Percentiles rank a stretch among this genome's conserved stretches.
phyloP scores from a whole-genome alignment of 2,797 vertebrate species.

The Enteromius viviparus region DNA sequence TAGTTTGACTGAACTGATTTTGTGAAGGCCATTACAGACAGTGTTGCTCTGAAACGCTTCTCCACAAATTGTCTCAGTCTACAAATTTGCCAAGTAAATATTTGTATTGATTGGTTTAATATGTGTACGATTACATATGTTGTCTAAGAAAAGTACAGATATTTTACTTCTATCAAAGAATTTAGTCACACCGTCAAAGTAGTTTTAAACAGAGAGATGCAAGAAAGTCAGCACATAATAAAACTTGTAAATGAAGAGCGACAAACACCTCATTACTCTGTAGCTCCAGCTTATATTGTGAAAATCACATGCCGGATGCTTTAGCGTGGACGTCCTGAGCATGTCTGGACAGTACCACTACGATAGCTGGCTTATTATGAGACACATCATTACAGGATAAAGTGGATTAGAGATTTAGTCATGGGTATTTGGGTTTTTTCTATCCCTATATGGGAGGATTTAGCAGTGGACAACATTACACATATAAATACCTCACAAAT shows the following conservation, averaged over 20 bases:
- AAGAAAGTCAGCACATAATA: neutral
- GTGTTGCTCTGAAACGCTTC: too few relatives aligned
- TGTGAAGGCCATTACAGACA: too few relatives aligned
- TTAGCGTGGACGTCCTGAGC: constrained; percentile 3
- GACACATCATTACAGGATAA: constrained; percentile 43
- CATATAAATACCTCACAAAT: constrained; percentile 18
- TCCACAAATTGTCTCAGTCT: too few relatives aligned
- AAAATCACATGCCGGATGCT: neutral
- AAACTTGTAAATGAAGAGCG: neutral
- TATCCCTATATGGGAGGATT: constrained; percentile 5
- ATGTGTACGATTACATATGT: too few relatives aligned
- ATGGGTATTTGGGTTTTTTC: constrained; percentile 28
- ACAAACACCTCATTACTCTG: neutral
- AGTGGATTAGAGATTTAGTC: constrained; percentile 51
- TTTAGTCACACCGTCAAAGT: neutral
- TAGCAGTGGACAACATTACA: constrained; percentile 3
- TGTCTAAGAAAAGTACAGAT: too few relatives aligned
- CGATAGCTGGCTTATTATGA: constrained; percentile 41
- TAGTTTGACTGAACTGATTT: too few relatives aligned
- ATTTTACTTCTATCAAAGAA: neutral
- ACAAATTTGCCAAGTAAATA: too few relatives aligned
- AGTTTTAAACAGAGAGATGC: neutral
- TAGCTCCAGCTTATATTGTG: neutral
- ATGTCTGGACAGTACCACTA: constrained; percentile 36
- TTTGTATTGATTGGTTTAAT: too few relatives aligned